These are phyloP conservation scores for Cherax quadricarinatus DNA, from an alignment of 1,140 invertebrate species.

Conservation along the genomic window DNA sequence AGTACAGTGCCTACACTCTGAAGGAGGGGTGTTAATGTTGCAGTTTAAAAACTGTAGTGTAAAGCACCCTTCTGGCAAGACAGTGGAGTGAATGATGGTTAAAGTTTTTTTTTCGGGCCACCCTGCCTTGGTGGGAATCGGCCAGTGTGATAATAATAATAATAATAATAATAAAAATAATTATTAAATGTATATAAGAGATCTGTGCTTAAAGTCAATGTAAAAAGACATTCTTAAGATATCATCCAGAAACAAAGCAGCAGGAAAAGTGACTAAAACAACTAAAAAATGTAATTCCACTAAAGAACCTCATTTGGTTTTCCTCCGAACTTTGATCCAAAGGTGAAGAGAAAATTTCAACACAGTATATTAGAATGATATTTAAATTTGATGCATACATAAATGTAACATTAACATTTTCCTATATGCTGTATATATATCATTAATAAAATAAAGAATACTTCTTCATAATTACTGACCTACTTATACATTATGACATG, in stretches of 20 bases:
- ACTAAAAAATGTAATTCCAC: constrained; percentile 9
- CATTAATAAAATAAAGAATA: not conserved
- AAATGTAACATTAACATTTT: not conserved
- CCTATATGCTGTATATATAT: not conserved
- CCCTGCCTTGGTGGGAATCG: too few relatives aligned
- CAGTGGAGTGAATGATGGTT: too few relatives aligned
- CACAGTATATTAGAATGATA: constrained; percentile 7
- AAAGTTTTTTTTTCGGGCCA: too few relatives aligned
- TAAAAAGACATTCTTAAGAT: too few relatives aligned
- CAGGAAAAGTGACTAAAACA: constrained; percentile 34
- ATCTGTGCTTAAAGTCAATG: not conserved
- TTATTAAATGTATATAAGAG: too few relatives aligned
- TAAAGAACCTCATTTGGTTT: not conserved
- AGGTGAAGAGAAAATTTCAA: not conserved
- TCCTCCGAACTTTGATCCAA: not conserved
- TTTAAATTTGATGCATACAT: not conserved
- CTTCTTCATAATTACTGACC: constrained; percentile 1
- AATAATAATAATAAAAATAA: too few relatives aligned
- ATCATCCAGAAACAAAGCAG: too few relatives aligned
- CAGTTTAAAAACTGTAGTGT: too few relatives aligned
- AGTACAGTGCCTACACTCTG: too few relatives aligned
- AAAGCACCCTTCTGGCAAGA: too few relatives aligned
- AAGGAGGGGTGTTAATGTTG: too few relatives aligned
- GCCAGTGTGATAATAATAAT: too few relatives aligned
- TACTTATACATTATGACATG: not conserved